A percentile compares a stretch with the other conserved stretches of the same genome.
phyloP scores from a whole-genome alignment of 1,140 invertebrate genomes.

The Zaprionus kolodkinae region DNA sequence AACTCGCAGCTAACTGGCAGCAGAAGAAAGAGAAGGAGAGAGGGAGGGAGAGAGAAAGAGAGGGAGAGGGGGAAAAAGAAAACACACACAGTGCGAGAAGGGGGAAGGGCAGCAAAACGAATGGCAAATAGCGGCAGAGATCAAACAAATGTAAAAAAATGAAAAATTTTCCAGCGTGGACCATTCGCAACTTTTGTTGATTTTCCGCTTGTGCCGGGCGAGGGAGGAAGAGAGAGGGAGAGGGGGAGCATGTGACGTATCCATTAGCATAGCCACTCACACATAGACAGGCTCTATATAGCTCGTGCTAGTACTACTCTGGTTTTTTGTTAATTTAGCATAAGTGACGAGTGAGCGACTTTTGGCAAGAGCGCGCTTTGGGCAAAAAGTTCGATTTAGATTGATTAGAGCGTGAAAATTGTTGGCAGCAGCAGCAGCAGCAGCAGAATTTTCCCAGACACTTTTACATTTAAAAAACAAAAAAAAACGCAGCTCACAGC shows the following conservation, averaged over 20 bases:
- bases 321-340: conserved; percentile 78
- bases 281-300: background rate
- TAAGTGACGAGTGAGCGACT: conserved; percentile 81
- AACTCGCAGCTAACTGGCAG: conserved; percentile 2
- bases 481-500: conserved; percentile 3
- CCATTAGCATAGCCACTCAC: conserved; percentile 17
- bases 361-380: conserved; percentile 68
- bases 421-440: conserved; percentile 47
- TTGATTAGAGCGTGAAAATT: conserved; percentile 79
- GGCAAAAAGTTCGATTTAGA: conserved; percentile 63
- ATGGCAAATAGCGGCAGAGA: conserved; percentile 55
- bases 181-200: conserved; percentile 69
- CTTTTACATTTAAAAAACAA: background rate
- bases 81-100: conserved; percentile 7
- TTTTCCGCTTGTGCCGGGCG: conserved; percentile 41
- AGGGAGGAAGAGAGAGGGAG: background rate
- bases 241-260: conserved; percentile 46
- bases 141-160: conserved; percentile 69
- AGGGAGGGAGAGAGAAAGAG: background rate
- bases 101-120: conserved; percentile 14
- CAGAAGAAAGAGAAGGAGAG: background rate
- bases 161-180: conserved; percentile 25
- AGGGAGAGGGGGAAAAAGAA: background rate
- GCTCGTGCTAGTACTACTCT: conserved; percentile 2
- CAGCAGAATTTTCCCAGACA: background rate